Percentiles rank a stretch among this genome's conserved stretches.
Evolutionary conservation across 2,888 invertebrate genomes (phyloP).

Genomic region (Eurois occulta): DNA sequence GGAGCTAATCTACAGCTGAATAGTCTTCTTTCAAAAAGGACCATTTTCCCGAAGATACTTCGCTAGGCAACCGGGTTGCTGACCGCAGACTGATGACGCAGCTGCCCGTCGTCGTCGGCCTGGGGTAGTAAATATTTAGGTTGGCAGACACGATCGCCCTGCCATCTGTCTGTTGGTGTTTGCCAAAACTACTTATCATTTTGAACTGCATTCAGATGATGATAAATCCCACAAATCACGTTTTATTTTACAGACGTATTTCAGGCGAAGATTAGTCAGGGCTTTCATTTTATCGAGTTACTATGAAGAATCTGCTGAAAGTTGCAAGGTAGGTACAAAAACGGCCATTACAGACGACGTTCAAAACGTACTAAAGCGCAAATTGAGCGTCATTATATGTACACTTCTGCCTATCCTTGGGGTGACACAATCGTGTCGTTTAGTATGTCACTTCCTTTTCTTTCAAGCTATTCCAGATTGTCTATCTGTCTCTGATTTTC

Average conservation of each 20-base stretch:
- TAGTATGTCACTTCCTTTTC: neutral
- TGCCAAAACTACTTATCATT: slow-evolving; percentile 29
- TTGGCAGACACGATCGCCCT: slow-evolving; percentile 32
- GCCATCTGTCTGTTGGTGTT: slow-evolving; percentile 35
- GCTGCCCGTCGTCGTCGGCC: neutral
- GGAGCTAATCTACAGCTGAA: neutral
- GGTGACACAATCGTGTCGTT: neutral
- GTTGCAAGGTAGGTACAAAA: neutral
- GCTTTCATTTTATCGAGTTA: neutral
- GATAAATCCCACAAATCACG: neutral
- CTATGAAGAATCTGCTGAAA: too few species aligned
- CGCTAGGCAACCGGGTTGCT: slow-evolving; percentile 42
- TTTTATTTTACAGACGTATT: neutral
- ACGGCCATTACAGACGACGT: neutral
- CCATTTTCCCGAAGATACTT: neutral
- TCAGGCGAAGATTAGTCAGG: neutral
- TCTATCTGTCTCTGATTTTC: neutral
- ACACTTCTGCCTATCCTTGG: neutral
- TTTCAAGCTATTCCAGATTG: neutral
- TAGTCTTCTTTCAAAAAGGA: neutral
- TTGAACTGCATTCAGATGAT: slow-evolving; percentile 11
- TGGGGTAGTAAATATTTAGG: slow-evolving; percentile 50
- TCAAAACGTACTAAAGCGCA: neutral
- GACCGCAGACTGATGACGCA: slow-evolving; percentile 39
- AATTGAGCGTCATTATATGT: neutral